Evolutionary conservation across 1,140 invertebrate genomes (phyloP).

Genomic region (Bombyx mori): ASM3026992v2 NC_085131.1:6985501-6986000

Average conservation of each 20-base stretch:
- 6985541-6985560: slow-evolving; percentile 77
- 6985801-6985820: no score
- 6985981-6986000: no score
- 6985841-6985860: slow-evolving; percentile 88
- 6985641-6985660: not conserved
- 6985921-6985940: slow-evolving; percentile 87
- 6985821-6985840: slow-evolving; percentile 69
- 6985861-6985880: slow-evolving; percentile 81
- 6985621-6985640: slow-evolving; percentile 56
- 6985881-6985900: slow-evolving; percentile 89
- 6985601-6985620: slow-evolving; percentile 49
- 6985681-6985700: no score
- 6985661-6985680: no score
- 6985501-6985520: slow-evolving; percentile 32
- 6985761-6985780: no score
- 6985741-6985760: no score
- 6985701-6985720: no score
- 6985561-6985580: slow-evolving; percentile 77
- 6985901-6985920: slow-evolving; percentile 85
- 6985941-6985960: slow-evolving; percentile 74
- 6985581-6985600: slow-evolving; percentile 69
- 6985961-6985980: not conserved
- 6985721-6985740: no score
- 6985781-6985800: no score
- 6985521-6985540: slow-evolving; percentile 77